A percentile compares a stretch with the other conserved stretches of the same genome.
Evolutionary conservation across 1,140 invertebrate genomes (phyloP).

Genomic region (Maniola jurtina): DNA sequence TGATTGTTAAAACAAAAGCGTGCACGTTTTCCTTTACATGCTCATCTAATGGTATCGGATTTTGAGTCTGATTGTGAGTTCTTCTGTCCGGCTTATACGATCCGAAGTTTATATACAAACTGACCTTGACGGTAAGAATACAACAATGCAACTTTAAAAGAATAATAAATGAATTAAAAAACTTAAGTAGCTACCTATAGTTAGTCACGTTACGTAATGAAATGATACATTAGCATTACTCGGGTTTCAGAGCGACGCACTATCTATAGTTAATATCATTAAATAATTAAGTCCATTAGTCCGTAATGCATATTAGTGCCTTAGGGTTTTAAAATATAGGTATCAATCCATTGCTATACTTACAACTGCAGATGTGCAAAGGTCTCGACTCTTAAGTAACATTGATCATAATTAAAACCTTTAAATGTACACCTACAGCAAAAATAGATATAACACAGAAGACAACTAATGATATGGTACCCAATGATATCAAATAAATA

Average conservation of each 20-base stretch:
- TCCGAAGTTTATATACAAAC: conserved; percentile 36
- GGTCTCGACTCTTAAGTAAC: too few species aligned
- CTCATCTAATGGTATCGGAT: conserved; percentile 41
- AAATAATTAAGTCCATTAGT: background rate
- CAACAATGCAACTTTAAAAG: conserved; percentile 35
- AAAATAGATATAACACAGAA: too few species aligned
- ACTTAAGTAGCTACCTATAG: background rate
- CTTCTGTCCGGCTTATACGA: conserved; percentile 64
- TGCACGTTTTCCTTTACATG: conserved; percentile 22
- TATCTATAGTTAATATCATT: background rate
- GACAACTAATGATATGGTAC: too few species aligned
- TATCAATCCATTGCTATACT: background rate
- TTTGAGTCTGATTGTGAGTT: conserved; percentile 56
- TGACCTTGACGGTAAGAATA: conserved; percentile 63
- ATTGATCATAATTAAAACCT: too few species aligned
- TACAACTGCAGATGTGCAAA: background rate
- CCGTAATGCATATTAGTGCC: background rate
- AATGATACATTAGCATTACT: conserved; percentile 3
- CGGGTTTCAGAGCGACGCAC: background rate
- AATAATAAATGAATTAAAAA: conserved; percentile 11
- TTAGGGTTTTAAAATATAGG: background rate
- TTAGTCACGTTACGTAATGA: background rate
- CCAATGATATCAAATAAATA: too few species aligned
- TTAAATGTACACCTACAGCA: too few species aligned
- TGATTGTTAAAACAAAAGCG: conserved; percentile 33